Evolutionary conservation across 2,888 invertebrate genomes (phyloP).

Genomic region (Folsomia manolachei): DNA sequence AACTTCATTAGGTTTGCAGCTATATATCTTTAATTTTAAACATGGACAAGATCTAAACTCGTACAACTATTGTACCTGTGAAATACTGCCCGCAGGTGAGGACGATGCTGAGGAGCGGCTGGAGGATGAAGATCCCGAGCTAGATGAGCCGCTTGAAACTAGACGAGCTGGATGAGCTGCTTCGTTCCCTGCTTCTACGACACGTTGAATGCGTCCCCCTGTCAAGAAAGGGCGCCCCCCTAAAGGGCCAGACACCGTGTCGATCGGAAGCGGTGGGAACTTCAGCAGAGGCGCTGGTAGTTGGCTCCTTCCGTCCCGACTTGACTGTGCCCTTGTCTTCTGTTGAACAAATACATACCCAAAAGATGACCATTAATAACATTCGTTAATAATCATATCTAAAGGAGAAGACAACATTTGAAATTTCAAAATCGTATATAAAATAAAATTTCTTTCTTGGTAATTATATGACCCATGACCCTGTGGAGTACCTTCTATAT

Average conservation of each 20-base stretch:
- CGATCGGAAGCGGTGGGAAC: conserved; percentile 8
- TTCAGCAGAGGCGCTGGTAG: neutral
- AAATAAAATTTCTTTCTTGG: too few relatives aligned
- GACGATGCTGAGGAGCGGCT: conserved; percentile 49
- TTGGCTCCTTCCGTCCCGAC: conserved; percentile 23
- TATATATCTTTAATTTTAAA: neutral
- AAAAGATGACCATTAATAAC: neutral
- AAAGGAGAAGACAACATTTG: too few relatives aligned
- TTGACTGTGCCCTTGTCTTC: conserved; percentile 19
- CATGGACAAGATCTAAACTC: neutral
- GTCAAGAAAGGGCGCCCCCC: conserved; percentile 68
- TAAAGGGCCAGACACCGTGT: conserved; percentile 52
- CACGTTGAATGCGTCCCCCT: conserved; percentile 67
- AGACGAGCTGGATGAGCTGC: conserved; percentile 58
- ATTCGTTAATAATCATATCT: too few relatives aligned
- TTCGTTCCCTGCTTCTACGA: conserved; percentile 52
- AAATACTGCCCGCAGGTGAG: conserved; percentile 28
- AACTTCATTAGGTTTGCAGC: too few relatives aligned
- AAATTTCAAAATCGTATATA: too few relatives aligned
- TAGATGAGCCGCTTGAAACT: conserved; percentile 52
- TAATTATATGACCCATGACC: too few relatives aligned
- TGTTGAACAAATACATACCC: neutral
- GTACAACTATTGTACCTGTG: neutral
- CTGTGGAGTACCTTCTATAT: too few relatives aligned
- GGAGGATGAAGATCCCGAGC: conserved; percentile 45